These are phyloP conservation scores for Nymphicus hollandicus DNA, from an alignment of 2,113 vertebrate species.

Conservation along the genomic window DNA sequence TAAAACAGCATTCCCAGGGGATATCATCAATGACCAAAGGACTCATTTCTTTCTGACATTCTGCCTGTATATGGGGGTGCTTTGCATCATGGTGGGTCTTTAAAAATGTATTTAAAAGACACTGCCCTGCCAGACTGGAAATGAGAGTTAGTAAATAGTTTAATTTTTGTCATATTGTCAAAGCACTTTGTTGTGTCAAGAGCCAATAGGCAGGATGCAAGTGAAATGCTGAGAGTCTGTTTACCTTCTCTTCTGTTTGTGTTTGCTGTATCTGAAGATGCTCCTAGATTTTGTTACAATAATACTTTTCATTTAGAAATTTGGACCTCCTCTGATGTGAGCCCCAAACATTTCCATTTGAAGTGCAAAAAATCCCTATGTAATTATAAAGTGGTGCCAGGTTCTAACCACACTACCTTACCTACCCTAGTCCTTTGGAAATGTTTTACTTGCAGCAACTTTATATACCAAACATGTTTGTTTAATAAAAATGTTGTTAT, in stretches of 20 bases:
- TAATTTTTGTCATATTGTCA: constrained; percentile 67
- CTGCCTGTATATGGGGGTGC: background rate
- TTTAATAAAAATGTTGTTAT: constrained; percentile 70
- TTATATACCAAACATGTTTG: constrained; percentile 65
- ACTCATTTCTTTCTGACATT: background rate
- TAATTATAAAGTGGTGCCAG: constrained; percentile 56
- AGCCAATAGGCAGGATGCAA: background rate
- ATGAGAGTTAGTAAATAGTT: constrained; percentile 58
- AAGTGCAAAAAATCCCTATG: constrained; percentile 42
- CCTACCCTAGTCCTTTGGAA: constrained; percentile 58
- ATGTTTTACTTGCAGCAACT: constrained; percentile 35
- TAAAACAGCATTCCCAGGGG: background rate
- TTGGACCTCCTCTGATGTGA: constrained; percentile 27
- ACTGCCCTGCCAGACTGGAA: constrained; percentile 40
- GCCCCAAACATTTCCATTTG: constrained; percentile 66
- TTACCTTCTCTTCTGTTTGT: constrained; percentile 46
- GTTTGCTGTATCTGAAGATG: constrained; percentile 60
- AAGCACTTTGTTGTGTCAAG: constrained; percentile 56
- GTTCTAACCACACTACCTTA: constrained; percentile 51
- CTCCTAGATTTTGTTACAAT: constrained; percentile 66
- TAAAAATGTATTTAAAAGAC: constrained; percentile 48
- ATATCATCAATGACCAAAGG: background rate
- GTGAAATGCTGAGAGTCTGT: background rate
- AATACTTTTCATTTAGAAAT: constrained; percentile 66
- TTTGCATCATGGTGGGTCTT: constrained; percentile 36